These are phyloP conservation scores for Nymphalis polychloros DNA, from an alignment of 2,888 invertebrate species.

Conservation along the genomic window DNA sequence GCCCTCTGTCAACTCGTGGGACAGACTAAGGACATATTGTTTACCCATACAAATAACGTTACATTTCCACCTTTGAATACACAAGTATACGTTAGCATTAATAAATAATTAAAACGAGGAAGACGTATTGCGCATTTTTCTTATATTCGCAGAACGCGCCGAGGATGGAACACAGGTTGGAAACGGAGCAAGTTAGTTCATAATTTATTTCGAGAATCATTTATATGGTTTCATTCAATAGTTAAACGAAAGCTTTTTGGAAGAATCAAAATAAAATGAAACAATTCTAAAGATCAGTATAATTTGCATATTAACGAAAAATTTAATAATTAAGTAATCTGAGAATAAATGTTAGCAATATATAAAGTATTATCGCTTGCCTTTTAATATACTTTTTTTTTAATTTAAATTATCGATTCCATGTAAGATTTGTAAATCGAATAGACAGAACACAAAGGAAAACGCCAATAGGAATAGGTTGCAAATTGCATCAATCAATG, in stretches of 20 bases:
- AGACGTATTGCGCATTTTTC: conserved; percentile 11
- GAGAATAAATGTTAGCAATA: too few species aligned
- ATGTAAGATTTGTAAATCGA: too few species aligned
- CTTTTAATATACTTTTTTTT: too few species aligned
- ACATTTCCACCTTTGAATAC: conserved; percentile 6
- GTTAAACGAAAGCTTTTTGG: conserved; percentile 53
- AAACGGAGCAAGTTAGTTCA: conserved; percentile 54
- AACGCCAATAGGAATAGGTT: conserved; percentile 5
- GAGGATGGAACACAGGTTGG: conserved; percentile 37
- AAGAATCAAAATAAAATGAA: background rate
- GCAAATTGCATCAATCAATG: conserved; percentile 8
- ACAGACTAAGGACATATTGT: conserved; percentile 60
- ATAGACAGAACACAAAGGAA: background rate
- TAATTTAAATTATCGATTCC: too few species aligned
- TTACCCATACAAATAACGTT: conserved; percentile 43
- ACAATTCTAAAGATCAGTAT: conserved; percentile 34
- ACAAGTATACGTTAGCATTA: conserved; percentile 8
- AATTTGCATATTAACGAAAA: too few species aligned
- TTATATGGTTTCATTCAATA: conserved; percentile 68
- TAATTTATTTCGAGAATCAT: conserved; percentile 64
- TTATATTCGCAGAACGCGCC: conserved; percentile 43
- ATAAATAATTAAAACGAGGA: conserved; percentile 13
- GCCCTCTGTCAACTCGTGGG: conserved; percentile 74
- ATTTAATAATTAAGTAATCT: too few species aligned
- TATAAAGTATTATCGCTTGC: too few species aligned